Base-by-base conservation (phyloP, 64 coral and sea anemone species). In the Anthopleura sola region DNA sequence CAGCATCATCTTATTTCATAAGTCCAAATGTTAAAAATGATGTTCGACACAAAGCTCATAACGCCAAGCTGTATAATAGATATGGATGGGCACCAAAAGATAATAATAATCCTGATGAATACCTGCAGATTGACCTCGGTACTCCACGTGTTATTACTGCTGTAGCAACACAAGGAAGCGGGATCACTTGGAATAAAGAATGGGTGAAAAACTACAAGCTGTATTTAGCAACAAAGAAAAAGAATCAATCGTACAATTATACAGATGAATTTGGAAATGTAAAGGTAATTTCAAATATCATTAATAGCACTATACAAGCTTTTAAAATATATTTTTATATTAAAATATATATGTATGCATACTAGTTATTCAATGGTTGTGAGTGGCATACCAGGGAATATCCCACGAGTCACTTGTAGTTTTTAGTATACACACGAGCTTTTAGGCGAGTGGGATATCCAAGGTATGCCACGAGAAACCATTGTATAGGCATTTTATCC, bases 81-180 rank as follows among this genome's bases (percentile, higher is more conserved):
- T 5, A 36, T 37, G 86, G 23, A n/a, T 88, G 86, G 86, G 13
- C 76, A 82, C 37, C 87, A 29, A 81, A n/a, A 20, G 14, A 0
- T 36, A 69, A 82, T 47, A 8, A 9, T 11, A 69, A 82, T 68
- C 20, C 37, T 50, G 44, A 49, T 62, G 78, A 82, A 12, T 88
- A 82, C 37, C 56, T 88, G 0, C 87, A 88, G 79, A 81, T 88
- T 31, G 48, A 88, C 32, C 87, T 88, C 34, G 31, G 79, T 44
- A 37, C 56, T 58, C 32, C 55, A 60, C 79, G 56, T 39, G 38
- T 82, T 66, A 69, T 88, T 29, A 51, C 39, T 81, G 87, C 87
- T 48, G 60, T 88, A 50, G 87, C 87, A 5, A 88, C 40, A 62
- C 58, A 62, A 62, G 58, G 58, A 62, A 62, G 0, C 24, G 58